Percentiles rank a stretch among this genome's conserved stretches.
Evolutionary conservation across 1,140 invertebrate species (phyloP).

Genomic region (Lerema accius): DNA sequence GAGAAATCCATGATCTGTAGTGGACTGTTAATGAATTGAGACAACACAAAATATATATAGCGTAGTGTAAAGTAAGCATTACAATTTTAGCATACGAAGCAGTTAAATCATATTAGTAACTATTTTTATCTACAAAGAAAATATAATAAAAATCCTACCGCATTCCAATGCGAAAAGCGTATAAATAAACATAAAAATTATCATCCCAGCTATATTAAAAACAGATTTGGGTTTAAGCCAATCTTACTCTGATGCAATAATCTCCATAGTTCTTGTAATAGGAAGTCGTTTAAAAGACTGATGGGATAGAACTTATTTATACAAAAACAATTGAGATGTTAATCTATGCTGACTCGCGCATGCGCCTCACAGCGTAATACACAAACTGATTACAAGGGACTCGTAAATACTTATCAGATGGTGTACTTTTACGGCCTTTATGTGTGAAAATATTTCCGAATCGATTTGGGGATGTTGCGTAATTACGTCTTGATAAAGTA

Average conservation of each 20-base stretch:
- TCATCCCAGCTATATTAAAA: constrained; percentile 15
- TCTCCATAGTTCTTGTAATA: constrained; percentile 34
- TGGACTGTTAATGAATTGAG: no score
- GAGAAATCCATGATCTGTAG: no score
- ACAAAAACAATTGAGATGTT: constrained; percentile 75
- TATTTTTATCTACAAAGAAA: not conserved
- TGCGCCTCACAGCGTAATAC: constrained; percentile 58
- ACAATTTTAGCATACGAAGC: no score
- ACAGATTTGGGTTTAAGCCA: not conserved
- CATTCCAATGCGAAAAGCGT: constrained; percentile 16
- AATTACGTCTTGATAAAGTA: constrained; percentile 38
- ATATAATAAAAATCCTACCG: not conserved
- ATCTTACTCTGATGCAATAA: constrained; percentile 21
- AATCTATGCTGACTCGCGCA: constrained; percentile 59
- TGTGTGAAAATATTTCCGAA: constrained; percentile 32
- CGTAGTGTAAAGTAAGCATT: no score
- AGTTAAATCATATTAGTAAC: not conserved
- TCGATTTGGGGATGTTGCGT: constrained; percentile 35
- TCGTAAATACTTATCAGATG: constrained; percentile 46
- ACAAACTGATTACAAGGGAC: constrained; percentile 63
- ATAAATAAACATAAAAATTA: constrained; percentile 27
- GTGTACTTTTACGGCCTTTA: constrained; percentile 27
- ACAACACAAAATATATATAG: no score
- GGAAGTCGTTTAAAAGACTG: constrained; percentile 56
- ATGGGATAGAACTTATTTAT: constrained; percentile 65